Base-by-base conservation (phyloP, 2,113 vertebrate species). In the Prolemur simus region DNA sequence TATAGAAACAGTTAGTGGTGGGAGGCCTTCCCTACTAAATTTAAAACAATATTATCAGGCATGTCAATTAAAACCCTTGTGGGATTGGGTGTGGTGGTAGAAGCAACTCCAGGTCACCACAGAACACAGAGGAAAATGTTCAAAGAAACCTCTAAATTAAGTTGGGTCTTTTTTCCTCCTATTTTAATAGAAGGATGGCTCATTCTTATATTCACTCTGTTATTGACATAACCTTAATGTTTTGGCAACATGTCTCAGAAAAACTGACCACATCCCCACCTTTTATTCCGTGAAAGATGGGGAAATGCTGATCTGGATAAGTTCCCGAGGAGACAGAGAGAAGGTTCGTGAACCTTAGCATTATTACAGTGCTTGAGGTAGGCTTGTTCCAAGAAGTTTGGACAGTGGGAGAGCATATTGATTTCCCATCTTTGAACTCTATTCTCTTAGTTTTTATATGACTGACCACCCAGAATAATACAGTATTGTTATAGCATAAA, bases 11-110 rank as follows among this genome's bases (percentile, higher is more conserved):
- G 97, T 96, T 86, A 96, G 93, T 97, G 81, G 95, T 96, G 96
- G 97, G 98, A 97, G 97, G 96, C 94, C 97, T 96, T 92, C 92
- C 89, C 90, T 96, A 63, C 96, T 97, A 96, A 97, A 98, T 97
- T 98, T 98, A 97, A 97, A 97, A 98, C 98, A 98, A 97, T 98
- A 98, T 98, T 97, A 97, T 98, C 92, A 95, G 73, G 96, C 96
- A 94, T 80, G 96, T 97, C 98, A 96, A 95, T 98, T 97, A 96
- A 97, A 97, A 95, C 71, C 96, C 96, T 97, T 96, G 95, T 96
- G 97, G 97, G 97, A 97, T 76, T 96, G 97, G 97, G 97, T 96
- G 98, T 96, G 98, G 97, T 74, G 64, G 58, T 87, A 23, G 96
- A 97, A 96, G 96, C 64, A 97, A 93, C 96, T 91, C 68, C 60